Base-by-base conservation (phyloP, 1,140 invertebrate genomes). In the Wasmannia auropunctata region DNA sequence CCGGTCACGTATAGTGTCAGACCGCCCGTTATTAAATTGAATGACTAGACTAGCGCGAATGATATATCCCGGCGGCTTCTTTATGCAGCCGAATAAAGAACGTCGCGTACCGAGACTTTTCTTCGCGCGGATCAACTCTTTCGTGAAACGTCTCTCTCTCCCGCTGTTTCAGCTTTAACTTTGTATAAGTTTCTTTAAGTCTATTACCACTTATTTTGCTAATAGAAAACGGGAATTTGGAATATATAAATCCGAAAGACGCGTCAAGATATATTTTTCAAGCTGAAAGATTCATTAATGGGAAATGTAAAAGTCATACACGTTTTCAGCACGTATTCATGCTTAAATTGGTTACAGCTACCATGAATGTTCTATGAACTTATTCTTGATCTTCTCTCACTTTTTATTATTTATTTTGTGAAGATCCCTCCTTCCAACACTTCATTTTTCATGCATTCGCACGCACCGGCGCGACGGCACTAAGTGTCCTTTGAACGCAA, bases 11-110 rank as follows among this genome's bases (percentile, higher is more conserved):
- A 87, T 62, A 54, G 84, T 65, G 85, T 87, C 72, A 25, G 80
- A 49, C 11, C n/a, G 22, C 37, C n/a, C 54, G 22, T 87, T 88
- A 87, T 88, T 87, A 88, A 88, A 88, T 88, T 85, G 75, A 75
- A 75, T 58, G 65, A 79, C 67, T 79, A 63, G 75, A 54, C 77
- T 85, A 51, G 34, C 28, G 72, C 11, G 56, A 84, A 87, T 83
- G 63, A 51, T 84, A 58, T 72, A 63, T 87, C 60, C 25, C 46
- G 37, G 22, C 14, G 16, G 22, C 28, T 40, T 40, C 80, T 72
- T 70, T 72, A 51, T 70, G 37, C 70, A 58, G 67, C 16, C 11
- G 51, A 87, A 87, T 76, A 74, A 70, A 58, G 63, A 67, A 56
- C 8, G 37, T 46, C 60, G 28, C 25, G 37, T 31, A 1, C 14